Evolutionary conservation across 1,140 invertebrate genomes (phyloP).

Genomic region (Cyclina sinensis): DNA sequence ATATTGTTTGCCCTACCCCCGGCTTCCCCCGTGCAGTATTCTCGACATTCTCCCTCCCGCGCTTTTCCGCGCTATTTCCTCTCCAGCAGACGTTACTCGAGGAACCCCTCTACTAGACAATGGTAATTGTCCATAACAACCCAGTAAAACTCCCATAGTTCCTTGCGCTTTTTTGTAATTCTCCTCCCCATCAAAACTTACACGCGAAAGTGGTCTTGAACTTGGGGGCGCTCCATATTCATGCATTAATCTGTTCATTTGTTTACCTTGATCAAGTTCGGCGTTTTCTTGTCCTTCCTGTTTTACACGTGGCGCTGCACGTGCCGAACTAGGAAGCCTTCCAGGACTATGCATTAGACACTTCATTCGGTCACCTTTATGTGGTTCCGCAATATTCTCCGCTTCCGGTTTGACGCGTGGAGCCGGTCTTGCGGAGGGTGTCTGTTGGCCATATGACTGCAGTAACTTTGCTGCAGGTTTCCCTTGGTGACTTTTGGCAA

Average conservation of each 20-base stretch:
- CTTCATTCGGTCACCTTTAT: slow-evolving; percentile 76
- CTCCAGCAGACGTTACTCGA: slow-evolving; percentile 78
- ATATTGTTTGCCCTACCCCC: too few relatives aligned
- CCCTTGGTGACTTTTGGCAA: slow-evolving; percentile 76
- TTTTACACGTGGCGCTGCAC: slow-evolving; percentile 80
- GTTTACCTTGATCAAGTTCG: slow-evolving; percentile 72
- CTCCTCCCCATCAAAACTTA: slow-evolving; percentile 80
- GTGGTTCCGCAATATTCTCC: slow-evolving; percentile 75
- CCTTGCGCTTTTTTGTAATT: slow-evolving; percentile 76
- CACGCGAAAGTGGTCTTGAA: slow-evolving; percentile 73
- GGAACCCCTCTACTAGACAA: slow-evolving; percentile 73
- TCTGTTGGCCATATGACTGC: slow-evolving; percentile 69
- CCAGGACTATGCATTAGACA: slow-evolving; percentile 76
- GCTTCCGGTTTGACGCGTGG: slow-evolving; percentile 82
- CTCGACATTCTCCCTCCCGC: slow-evolving; percentile 80
- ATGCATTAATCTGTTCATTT: slow-evolving; percentile 71
- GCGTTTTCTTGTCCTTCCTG: slow-evolving; percentile 77
- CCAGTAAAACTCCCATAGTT: slow-evolving; percentile 75
- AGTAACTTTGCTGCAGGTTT: slow-evolving; percentile 68
- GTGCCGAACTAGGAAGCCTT: slow-evolving; percentile 73
- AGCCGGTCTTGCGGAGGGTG: slow-evolving; percentile 68
- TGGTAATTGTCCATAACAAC: slow-evolving; percentile 76
- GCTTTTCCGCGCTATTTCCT: slow-evolving; percentile 78
- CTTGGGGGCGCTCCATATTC: slow-evolving; percentile 68
- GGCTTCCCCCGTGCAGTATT: slow-evolving; percentile 76